These are phyloP conservation scores for Eremobia ochroleuca DNA, from an alignment of 2,888 invertebrate species.

Conservation along the genomic window DNA sequence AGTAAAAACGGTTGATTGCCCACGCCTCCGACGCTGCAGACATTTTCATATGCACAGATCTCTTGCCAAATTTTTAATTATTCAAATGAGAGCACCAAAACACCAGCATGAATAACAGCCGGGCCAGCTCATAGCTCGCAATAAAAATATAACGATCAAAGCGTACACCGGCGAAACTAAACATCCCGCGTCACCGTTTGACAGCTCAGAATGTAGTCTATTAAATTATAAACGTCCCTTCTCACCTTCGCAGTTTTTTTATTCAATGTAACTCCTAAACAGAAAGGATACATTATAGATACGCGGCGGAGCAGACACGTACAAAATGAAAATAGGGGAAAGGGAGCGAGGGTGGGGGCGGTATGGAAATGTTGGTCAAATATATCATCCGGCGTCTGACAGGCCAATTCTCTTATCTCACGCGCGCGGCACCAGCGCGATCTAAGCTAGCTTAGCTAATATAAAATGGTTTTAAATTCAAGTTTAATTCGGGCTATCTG, in stretches of 20 bases:
- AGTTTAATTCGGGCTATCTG: constrained; percentile 91
- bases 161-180: constrained; percentile 64
- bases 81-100: constrained; percentile 76
- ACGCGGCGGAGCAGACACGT: constrained; percentile 89
- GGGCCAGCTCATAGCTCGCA: constrained; percentile 61
- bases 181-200: constrained; percentile 76
- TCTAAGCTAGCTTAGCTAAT: constrained; percentile 91
- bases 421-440: constrained; percentile 91
- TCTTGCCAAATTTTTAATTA: constrained; percentile 84
- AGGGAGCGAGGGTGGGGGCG: constrained; percentile 81
- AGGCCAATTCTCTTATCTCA: constrained; percentile 97
- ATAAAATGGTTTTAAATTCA: constrained; percentile 91
- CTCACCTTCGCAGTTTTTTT: constrained; percentile 85
- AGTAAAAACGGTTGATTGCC: constrained; percentile 75
- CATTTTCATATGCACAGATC: constrained; percentile 70
- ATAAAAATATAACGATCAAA: constrained; percentile 73
- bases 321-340: constrained; percentile 91
- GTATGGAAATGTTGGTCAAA: constrained; percentile 97
- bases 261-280: constrained; percentile 88
- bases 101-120: constrained; percentile 70
- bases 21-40: constrained; percentile 71
- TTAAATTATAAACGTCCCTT: constrained; percentile 85
- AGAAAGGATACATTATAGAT: constrained; percentile 89
- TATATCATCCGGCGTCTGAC: constrained; percentile 97
- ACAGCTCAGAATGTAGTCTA: constrained; percentile 82